Percentiles rank a stretch among this genome's conserved stretches.
phyloP scores from a whole-genome alignment of 2,888 invertebrate genomes.

The Allygus modestus region DNA sequence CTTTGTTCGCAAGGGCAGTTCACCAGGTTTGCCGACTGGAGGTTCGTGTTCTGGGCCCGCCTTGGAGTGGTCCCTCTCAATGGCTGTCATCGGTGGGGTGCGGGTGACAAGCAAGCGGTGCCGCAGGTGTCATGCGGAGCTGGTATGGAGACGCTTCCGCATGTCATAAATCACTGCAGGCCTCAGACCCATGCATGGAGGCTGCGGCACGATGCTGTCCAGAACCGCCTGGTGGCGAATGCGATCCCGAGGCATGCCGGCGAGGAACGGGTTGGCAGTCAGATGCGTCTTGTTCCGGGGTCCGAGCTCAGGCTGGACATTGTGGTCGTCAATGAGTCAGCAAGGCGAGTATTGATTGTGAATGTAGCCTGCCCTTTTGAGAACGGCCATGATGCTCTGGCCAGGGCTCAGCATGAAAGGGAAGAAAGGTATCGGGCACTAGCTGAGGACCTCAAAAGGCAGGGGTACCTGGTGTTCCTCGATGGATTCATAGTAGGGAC shows the following conservation, averaged over 20 bases:
- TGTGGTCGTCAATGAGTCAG: not conserved
- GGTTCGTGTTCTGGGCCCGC: not conserved
- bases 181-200: not conserved
- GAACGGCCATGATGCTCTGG: not conserved
- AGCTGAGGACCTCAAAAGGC: not conserved
- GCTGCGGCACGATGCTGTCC: not conserved
- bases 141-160: not conserved
- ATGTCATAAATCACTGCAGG: not conserved
- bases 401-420: not conserved
- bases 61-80: not conserved
- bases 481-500: not conserved
- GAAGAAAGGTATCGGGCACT: not conserved
- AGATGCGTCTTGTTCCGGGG: not conserved
- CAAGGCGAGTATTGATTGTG: not conserved
- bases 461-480: not conserved
- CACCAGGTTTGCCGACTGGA: constrained; percentile 31
- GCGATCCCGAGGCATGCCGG: not conserved
- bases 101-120: not conserved
- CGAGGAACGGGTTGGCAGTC: not conserved
- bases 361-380: not conserved
- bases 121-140: not conserved
- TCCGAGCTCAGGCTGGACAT: not conserved
- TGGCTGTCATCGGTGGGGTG: not conserved
- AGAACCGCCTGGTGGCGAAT: not conserved
- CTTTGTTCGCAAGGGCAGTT: not conserved